Base-by-base conservation (phyloP, 1,140 invertebrate species). In the Triops cancriformis region DNA sequence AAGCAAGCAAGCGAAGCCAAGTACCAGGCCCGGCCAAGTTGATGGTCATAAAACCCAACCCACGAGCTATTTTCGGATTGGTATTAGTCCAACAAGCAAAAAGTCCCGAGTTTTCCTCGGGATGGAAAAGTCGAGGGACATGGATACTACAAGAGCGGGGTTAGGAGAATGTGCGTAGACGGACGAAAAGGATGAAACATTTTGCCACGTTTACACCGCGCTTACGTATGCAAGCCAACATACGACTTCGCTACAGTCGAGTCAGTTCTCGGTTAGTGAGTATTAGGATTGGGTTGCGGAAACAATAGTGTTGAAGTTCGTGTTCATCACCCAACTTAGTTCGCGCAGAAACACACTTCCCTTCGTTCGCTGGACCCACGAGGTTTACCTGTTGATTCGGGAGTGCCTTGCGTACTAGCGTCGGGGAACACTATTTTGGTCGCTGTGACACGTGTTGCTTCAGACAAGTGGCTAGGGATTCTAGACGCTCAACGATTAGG, bases 161-260 rank as follows among this genome's bases (percentile, higher is more conserved):
- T 9, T n/a, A n/a, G 51, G 23, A 23, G 14, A 64, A 64, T n/a
- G 51, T 14, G 51, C 51, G 18, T 64, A 64, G 51, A 64, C 14
- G 51, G 14, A n/a, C 10, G 51, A 64, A 64, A 64, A 64, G 51
- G 51, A 64, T 64, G 51, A 14, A 64, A 64, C 51, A 64, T 64
- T 64, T 64, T 64, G 51, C 51, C 51, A 64, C 51, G 51, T 64
- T 64, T 64, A 64, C 51, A 64, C 51, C 31, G 14, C 51, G 51
- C 51, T 64, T 64, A 64, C 51, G 51, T 64, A 64, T 64, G 51
- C 51, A 5, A 37, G 51, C 18, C 51, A 64, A 64, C 6, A 64
- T n/a, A 64, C 23, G 23, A 64, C 14, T 18, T 64, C 51, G 51
- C 14, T 64, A 64, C 18, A n/a, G 23, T 64, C 10, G 18, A 23